Base-by-base conservation (phyloP, 2,888 invertebrate species). In the Oscheius sp. region DNA sequence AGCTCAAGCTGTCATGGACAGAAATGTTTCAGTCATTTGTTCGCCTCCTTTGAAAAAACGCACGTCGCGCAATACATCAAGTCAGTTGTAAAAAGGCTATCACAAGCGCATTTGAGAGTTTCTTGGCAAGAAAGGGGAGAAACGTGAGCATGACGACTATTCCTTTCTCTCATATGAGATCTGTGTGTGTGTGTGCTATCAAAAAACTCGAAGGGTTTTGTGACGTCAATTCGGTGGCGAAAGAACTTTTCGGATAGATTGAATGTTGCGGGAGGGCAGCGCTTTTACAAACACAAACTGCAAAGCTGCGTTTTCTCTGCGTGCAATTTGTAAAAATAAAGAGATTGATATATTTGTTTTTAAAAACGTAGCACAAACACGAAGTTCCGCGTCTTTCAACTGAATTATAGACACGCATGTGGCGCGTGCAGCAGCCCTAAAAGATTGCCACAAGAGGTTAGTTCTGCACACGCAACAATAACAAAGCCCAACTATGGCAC, bases 181-280 rank as follows among this genome's bases (percentile, higher is more conserved):
- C n/a, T n/a, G n/a, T n/a, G n/a, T 20, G 22, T 33, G 33, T 59
- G 59, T 59, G 59, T 41, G 59, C 59, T 59, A 59, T 59, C 59
- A 59, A 26, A 59, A 44, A 41, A 59, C 59, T 44, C 41, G 44
- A 41, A 59, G 33, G 41, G 20, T 33, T 17, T 12, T 47, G 54
- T 59, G 59, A 59, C 59, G 59, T 59, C 41, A 59, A 59, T 44
- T 59, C 59, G 59, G 59, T 59, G 41, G 59, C 59, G 59, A 59
- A 54, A 41, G 59, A 24, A 59, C 28, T 59, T 30, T 28, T 44
- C 28, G 50, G 50, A 24, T 50, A 44, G 59, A 59, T 44, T 30
- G 59, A 59, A 59, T 59, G 59, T 59, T 59, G 59, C 59, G 59
- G 59, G 28, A 59, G 59, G 41, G 59, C 59, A 59, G 59, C 41